Base-by-base conservation (phyloP, 2,888 invertebrate species). In the Hedya salicella region DNA sequence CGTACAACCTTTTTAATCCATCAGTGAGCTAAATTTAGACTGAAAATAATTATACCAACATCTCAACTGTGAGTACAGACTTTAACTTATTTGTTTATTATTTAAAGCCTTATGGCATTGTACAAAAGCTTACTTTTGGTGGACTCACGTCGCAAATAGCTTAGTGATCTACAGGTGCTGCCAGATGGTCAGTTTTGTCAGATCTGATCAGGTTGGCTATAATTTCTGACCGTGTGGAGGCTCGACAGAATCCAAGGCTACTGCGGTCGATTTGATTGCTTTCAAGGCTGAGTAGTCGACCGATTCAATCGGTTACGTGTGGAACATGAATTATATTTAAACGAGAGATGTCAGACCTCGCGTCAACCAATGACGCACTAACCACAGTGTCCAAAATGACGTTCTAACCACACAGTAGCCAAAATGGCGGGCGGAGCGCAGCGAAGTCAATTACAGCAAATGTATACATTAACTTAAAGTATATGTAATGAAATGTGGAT, bases 361-460 rank as follows among this genome's bases (percentile, higher is more conserved):
- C 25, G 46, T 65, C 46, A 17, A 13, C 39, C 46, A 17, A 25
- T 19, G 64, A 65, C 59, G 50, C 14, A 6, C 6, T 25, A 25
- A 25, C 25, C 65, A 65, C 65, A 65, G 65, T 25, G 4, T 25
- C 46, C 46, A 48, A 60, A 60, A 40, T 40, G 52, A 53, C 36
- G 36, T 11, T 9, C 9, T 36, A 36, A 36, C 36, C 36, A 36
- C 65, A 65, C 65, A 59, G 65, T 25, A 2, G 39, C 46, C 46
- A 48, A 60, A 60, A 40, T 40, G 52, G 48, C 53, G 53, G 52
- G 39, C 30, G 32, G 21, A 44, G 44, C 46, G 42, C 17, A 39
- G 44, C 11, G 8, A 30, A 60, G 39, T 60, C 65, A 60, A 65
- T 65, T 60, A 48, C 60, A 2, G 16, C 40, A 39, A 19, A 60